Conservation (phyloP, 53 echinoderm and acorn worm species). For the Echinarachnius parma region DNA sequence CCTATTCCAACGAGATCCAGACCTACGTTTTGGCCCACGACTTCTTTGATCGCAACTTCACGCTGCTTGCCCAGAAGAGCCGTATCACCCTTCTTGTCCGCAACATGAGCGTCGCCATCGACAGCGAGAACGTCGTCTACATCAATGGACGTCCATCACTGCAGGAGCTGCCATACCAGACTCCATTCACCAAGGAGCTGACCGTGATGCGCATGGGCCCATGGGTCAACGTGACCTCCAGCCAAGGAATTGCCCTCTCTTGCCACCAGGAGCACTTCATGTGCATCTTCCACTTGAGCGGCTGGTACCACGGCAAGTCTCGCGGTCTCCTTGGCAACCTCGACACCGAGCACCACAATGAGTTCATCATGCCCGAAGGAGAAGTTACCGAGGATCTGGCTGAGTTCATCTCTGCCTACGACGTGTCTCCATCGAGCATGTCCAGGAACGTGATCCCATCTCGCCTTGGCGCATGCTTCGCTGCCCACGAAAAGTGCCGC, state of each 20-base stretch:
- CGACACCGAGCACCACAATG: conserved; percentile 70
- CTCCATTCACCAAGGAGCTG: conserved; percentile 51
- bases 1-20: conserved; percentile 50
- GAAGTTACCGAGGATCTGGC: conserved; percentile 46
- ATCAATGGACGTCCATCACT: conserved; percentile 57
- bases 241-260: conserved; percentile 65
- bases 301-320: conserved; percentile 96
- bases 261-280: conserved; percentile 69
- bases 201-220: conserved; percentile 67
- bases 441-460: conserved; percentile 16
- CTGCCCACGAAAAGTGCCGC: conserved; percentile 18
- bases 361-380: conserved; percentile 74
- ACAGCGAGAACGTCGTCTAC: conserved; percentile 51
- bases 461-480: conserved; percentile 7
- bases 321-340: conserved; percentile 90
- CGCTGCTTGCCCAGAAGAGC: conserved; percentile 63
- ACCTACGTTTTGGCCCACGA: conserved; percentile 90
- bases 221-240: conserved; percentile 82
- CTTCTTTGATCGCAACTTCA: conserved; percentile 93
- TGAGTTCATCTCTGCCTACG: conserved; percentile 74
- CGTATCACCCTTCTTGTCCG: conserved; percentile 58
- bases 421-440: conserved; percentile 48
- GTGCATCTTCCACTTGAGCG: conserved; percentile 84
- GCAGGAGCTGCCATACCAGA: conserved; percentile 72
- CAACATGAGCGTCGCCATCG: conserved; percentile 54